A percentile compares a stretch with the other conserved stretches of the same genome.
Evolutionary conservation across 2,113 vertebrate species (phyloP).

Genomic region (Columba livia): DNA sequence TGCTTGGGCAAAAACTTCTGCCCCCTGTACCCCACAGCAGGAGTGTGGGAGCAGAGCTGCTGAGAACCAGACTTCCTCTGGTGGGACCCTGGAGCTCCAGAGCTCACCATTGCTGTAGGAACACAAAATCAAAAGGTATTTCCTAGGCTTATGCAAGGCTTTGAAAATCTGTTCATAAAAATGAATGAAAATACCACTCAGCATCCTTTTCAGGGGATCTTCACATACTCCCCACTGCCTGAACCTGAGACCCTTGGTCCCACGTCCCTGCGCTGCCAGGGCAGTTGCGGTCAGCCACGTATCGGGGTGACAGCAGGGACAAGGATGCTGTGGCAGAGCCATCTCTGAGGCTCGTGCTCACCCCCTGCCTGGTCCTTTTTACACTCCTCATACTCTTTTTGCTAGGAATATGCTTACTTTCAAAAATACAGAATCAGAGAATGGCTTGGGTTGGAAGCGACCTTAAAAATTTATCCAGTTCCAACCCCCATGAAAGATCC

Average conservation of each 20-base stretch:
- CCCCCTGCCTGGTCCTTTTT: background rate
- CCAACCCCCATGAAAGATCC: background rate
- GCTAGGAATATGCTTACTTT: background rate
- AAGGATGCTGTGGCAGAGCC: background rate
- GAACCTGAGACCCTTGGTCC: background rate
- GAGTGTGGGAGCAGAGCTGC: background rate
- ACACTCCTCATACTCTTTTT: background rate
- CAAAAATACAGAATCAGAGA: background rate
- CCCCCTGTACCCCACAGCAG: rapidly evolving
- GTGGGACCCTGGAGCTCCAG: background rate
- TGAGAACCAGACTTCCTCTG: background rate
- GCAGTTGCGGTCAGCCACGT: rapidly evolving
- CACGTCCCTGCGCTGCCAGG: background rate
- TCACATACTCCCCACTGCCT: background rate
- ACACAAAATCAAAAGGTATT: background rate
- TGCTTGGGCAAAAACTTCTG: background rate
- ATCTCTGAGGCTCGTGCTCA: rapidly evolving
- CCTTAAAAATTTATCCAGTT: too few species aligned
- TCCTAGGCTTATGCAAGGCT: background rate
- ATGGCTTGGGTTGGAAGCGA: too few species aligned
- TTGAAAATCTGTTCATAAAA: background rate
- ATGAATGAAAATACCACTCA: rapidly evolving
- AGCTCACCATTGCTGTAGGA: background rate
- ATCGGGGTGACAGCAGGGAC: rapidly evolving
- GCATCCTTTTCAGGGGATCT: background rate